Percentiles rank a stretch among this genome's conserved stretches.
Evolutionary conservation across 2,888 invertebrate genomes (phyloP).

Genomic region (Erebia palarica): DNA sequence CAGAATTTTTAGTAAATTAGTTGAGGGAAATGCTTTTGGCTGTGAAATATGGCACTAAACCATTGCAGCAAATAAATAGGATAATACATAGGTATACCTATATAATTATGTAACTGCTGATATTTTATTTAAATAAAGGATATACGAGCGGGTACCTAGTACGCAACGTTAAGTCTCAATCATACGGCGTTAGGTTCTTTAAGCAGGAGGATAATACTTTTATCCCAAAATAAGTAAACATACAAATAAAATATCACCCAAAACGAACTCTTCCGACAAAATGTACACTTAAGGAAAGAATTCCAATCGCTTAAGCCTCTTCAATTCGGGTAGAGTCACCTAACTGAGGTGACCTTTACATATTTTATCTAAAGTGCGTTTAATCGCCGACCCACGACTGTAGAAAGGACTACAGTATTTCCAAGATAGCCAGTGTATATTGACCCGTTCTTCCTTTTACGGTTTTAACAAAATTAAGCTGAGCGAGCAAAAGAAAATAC

Average conservation of each 20-base stretch:
- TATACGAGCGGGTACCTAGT: neutral
- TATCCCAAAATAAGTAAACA: constrained; percentile 5
- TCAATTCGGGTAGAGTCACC: constrained; percentile 57
- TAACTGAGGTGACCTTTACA: constrained; percentile 74
- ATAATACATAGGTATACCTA: neutral
- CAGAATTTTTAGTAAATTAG: constrained; percentile 18
- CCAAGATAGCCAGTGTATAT: constrained; percentile 60
- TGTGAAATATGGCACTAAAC: neutral
- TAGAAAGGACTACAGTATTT: constrained; percentile 57
- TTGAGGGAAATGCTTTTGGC: constrained; percentile 1
- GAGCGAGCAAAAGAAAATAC: constrained; percentile 57
- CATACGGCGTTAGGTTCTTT: neutral
- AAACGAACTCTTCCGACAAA: constrained; percentile 46
- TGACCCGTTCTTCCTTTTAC: constrained; percentile 56
- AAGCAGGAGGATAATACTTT: neutral
- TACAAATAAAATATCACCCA: constrained; percentile 37
- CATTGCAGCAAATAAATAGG: neutral
- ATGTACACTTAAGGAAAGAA: constrained; percentile 57
- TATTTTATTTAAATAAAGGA: neutral
- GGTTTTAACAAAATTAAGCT: constrained; percentile 52
- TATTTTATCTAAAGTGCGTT: constrained; percentile 77
- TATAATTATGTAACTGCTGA: neutral
- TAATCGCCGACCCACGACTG: constrained; percentile 73
- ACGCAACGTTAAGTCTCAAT: neutral
- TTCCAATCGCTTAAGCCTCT: constrained; percentile 64